Percentiles rank a stretch among this genome's conserved stretches.
Conservation (phyloP, 1,140 invertebrate genomes). For the Drosophila paulistorum region DNA sequence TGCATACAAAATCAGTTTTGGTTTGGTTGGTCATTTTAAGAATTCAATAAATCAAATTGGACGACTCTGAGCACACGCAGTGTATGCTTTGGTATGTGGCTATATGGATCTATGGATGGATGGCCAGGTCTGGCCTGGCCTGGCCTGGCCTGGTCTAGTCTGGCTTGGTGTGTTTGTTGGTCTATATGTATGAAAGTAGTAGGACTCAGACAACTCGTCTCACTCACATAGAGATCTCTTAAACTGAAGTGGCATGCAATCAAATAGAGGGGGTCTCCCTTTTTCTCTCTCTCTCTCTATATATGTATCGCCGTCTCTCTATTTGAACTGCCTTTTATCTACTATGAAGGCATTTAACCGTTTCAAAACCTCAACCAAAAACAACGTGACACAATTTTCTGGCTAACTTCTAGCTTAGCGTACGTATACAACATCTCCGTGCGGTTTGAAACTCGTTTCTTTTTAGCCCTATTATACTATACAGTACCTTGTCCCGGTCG, state of each 20-base stretch:
- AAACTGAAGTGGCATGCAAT: conserved; percentile 30
- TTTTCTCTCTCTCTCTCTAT: conserved; percentile 23
- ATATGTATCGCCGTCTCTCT: neutral
- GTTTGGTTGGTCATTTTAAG: conserved; percentile 42
- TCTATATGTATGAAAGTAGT: conserved; percentile 2
- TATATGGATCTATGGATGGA: conserved; percentile 15
- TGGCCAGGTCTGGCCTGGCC: no score
- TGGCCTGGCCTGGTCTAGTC: no score
- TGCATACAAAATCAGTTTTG: conserved; percentile 71
- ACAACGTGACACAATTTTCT: conserved; percentile 78
- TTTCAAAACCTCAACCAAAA: conserved; percentile 40
- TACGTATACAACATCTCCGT: conserved; percentile 35
- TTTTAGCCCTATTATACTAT: conserved; percentile 53
- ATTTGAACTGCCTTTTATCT: conserved; percentile 8
- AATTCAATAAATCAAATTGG: conserved; percentile 74
- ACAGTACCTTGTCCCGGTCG: conserved; percentile 21
- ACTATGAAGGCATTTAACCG: conserved; percentile 50
- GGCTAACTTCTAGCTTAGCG: conserved; percentile 7
- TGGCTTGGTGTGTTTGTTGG: neutral
- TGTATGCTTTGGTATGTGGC: conserved; percentile 71
- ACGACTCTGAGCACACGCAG: conserved; percentile 65
- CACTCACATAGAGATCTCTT: conserved; percentile 19
- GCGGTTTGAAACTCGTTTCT: conserved; percentile 67
- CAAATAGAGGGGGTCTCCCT: conserved; percentile 24
- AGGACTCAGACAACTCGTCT: neutral